These are phyloP conservation scores for Merluccius polli DNA, from an alignment of 2,797 vertebrate genomes.

Conservation along the genomic window DNA sequence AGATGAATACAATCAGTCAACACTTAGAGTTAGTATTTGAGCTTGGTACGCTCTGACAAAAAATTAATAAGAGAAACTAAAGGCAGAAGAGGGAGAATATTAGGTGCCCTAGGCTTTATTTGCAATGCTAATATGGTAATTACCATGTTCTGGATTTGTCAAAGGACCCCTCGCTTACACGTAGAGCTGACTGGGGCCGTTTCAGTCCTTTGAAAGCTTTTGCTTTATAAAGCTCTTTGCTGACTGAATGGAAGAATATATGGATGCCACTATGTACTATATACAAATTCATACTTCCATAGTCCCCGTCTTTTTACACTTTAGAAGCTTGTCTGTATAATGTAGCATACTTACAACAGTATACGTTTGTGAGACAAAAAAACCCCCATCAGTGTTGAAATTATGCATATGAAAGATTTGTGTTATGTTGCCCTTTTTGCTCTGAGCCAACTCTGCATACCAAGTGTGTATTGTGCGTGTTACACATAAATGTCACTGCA, in stretches of 20 bases:
- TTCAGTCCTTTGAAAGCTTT: not conserved
- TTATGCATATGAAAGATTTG: not conserved
- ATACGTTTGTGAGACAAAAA: no score
- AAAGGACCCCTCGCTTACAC: not conserved
- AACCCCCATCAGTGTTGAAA: not conserved
- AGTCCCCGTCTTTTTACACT: not conserved
- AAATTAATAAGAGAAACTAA: not conserved
- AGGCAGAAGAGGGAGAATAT: slow-evolving; percentile 20
- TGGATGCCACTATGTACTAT: not conserved
- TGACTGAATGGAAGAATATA: not conserved
- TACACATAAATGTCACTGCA: not conserved
- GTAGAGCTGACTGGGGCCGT: slow-evolving; percentile 8
- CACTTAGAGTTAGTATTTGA: not conserved
- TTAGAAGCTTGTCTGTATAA: not conserved
- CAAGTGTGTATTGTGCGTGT: not conserved
- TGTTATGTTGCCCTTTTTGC: not conserved
- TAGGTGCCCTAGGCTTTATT: not conserved
- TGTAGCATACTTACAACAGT: not conserved
- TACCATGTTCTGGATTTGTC: slow-evolving; percentile 9
- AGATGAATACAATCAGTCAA: not conserved
- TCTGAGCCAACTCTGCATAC: not conserved
- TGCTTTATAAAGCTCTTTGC: not conserved
- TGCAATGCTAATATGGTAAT: slow-evolving; percentile 28
- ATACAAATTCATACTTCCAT: not conserved
- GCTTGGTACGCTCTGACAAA: not conserved